Conservation (phyloP, 2,888 invertebrate species). For the Melanostoma scalare region DNA sequence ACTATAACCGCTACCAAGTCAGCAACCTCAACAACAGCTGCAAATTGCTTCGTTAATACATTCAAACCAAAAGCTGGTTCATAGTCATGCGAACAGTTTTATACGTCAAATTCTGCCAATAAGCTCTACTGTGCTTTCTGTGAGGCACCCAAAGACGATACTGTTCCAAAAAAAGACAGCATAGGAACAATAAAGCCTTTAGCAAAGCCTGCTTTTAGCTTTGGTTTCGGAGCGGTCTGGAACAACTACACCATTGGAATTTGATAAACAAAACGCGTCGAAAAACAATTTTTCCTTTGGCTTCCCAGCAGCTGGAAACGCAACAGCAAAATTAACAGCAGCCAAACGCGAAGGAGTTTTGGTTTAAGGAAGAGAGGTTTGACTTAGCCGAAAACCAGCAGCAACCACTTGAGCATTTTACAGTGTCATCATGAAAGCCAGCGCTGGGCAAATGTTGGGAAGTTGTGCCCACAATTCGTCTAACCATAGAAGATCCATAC, state of each 20-base stretch:
- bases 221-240: constrained; percentile 76
- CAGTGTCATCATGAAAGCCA: too few species aligned
- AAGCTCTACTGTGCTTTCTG: too few species aligned
- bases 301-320: constrained; percentile 68
- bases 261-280: constrained; percentile 40
- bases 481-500: too few species aligned
- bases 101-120: too few species aligned
- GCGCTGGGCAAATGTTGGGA: too few species aligned
- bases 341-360: constrained; percentile 36
- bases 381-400: too few species aligned
- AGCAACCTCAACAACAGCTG: constrained; percentile 9
- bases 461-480: too few species aligned
- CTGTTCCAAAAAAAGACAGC: constrained; percentile 70
- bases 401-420: too few species aligned
- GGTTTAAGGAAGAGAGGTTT: not conserved
- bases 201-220: constrained; percentile 76
- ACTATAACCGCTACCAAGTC: constrained; percentile 73
- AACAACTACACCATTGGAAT: constrained; percentile 47
- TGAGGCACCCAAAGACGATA: too few species aligned
- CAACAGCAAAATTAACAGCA: not conserved
- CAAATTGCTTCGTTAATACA: constrained; percentile 81
- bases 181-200: constrained; percentile 71
- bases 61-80: too few species aligned
- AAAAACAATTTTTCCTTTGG: constrained; percentile 80
- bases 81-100: too few species aligned